Evolutionary conservation across 23 tunicate genomes (phyloP).

Genomic region (Oikopleura dioica): DNA sequence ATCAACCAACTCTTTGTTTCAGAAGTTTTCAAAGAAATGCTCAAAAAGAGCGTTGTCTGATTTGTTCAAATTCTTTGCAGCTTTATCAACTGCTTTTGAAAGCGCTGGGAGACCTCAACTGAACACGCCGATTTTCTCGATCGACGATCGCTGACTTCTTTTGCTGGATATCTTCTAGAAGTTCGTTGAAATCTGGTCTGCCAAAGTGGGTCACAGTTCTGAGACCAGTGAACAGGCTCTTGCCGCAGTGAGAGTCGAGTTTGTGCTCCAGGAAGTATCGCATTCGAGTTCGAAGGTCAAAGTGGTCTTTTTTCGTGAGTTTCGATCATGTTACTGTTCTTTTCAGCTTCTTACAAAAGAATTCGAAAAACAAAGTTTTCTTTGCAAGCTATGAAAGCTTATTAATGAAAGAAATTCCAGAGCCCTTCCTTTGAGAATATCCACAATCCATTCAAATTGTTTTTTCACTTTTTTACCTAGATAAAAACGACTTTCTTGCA

Average conservation of each 20-base stretch:
- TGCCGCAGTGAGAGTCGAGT: conserved; percentile 48
- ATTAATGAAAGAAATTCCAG: no score
- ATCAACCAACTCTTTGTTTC: no score
- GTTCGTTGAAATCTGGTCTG: conserved; percentile 42
- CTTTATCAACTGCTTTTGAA: conserved; percentile 50
- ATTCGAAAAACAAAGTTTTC: no score
- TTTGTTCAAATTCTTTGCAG: conserved; percentile 37
- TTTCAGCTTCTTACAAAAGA: conserved; percentile 39
- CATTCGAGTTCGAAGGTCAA: conserved; percentile 76
- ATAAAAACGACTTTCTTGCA: conserved; percentile 17
- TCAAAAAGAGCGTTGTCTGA: conserved; percentile 38
- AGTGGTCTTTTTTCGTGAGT: conserved; percentile 65
- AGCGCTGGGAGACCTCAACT: conserved; percentile 92
- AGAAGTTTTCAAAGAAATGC: conserved; percentile 78
- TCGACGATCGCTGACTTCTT: conserved; percentile 36
- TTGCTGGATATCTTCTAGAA: conserved; percentile 27
- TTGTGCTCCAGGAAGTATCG: conserved; percentile 60
- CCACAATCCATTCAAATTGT: conserved; percentile 88
- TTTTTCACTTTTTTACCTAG: conserved; percentile 18
- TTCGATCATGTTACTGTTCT: conserved; percentile 23
- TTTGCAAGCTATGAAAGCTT: no score
- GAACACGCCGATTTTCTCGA: conserved; percentile 64
- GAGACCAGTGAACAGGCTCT: conserved; percentile 59
- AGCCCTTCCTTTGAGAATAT: no score
- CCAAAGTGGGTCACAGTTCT: conserved; percentile 76